A percentile compares a stretch with the other conserved stretches of the same genome.
Conservation (phyloP, 2,888 invertebrate species). For the Temnothorax rugatulus region DNA sequence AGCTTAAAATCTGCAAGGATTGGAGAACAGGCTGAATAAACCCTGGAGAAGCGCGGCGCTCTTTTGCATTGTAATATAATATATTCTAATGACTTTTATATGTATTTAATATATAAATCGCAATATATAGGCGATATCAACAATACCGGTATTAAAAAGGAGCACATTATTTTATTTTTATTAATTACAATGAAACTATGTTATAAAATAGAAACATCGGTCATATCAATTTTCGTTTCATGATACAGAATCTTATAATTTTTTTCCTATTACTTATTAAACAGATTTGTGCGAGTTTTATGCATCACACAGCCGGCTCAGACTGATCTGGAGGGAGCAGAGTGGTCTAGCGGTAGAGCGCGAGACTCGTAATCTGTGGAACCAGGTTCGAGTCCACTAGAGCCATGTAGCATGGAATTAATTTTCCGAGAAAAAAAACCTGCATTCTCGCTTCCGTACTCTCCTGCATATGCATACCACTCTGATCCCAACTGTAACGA, state of each 20-base stretch:
- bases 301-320: too few species aligned
- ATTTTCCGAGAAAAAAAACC: too few species aligned
- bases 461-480: too few species aligned
- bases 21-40: not conserved
- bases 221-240: not conserved
- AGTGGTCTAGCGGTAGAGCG: too few species aligned
- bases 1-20: not conserved
- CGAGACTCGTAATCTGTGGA: too few species aligned
- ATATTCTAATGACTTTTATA: not conserved
- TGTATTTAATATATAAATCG: not conserved
- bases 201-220: not conserved
- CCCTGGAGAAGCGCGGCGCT: not conserved
- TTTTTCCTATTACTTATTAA: not conserved
- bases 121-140: not conserved
- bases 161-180: not conserved
- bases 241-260: not conserved
- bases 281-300: not conserved
- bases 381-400: too few species aligned
- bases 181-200: not conserved
- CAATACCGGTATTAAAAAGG: not conserved
- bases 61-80: not conserved
- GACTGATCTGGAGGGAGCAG: too few species aligned
- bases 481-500: too few species aligned
- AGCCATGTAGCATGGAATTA: too few species aligned
- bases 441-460: too few species aligned